These are phyloP conservation scores for Euwallacea fornicatus DNA, from an alignment of 1,140 invertebrate species.

Conservation along the genomic window DNA sequence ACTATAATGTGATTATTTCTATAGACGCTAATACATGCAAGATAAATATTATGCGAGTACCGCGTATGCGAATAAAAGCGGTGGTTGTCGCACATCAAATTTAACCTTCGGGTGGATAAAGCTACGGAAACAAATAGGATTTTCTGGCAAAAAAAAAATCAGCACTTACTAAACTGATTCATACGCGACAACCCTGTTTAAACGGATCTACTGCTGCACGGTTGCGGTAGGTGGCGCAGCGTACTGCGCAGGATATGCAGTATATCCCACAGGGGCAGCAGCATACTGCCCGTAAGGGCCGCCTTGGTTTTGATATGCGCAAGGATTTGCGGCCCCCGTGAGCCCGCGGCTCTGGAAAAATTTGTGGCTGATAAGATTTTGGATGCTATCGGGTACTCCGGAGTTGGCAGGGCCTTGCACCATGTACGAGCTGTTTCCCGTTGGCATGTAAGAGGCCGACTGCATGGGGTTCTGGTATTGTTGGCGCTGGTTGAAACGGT, in stretches of 20 bases:
- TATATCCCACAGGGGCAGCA: slow-evolving; percentile 44
- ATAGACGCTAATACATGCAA: slow-evolving; percentile 11
- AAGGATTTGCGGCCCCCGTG: slow-evolving; percentile 58
- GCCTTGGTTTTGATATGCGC: slow-evolving; percentile 61
- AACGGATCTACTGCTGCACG: slow-evolving; percentile 50
- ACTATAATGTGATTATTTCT: slow-evolving; percentile 20
- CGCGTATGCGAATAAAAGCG: not conserved
- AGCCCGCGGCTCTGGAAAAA: slow-evolving; percentile 64
- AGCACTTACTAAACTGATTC: not conserved
- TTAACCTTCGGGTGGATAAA: not conserved
- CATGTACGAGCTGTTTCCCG: slow-evolving; percentile 57
- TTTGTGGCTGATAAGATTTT: slow-evolving; percentile 63
- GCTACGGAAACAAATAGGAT: too few relatives aligned
- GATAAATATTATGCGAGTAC: not conserved
- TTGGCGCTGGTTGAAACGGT: slow-evolving; percentile 51
- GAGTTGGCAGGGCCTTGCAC: slow-evolving; percentile 54
- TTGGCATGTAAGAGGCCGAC: slow-evolving; percentile 55
- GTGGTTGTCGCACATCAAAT: not conserved
- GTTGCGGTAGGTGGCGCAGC: slow-evolving; percentile 53
- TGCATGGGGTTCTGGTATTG: slow-evolving; percentile 49
- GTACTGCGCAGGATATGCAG: slow-evolving; percentile 56
- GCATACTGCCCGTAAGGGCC: slow-evolving; percentile 55
- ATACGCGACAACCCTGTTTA: not conserved
- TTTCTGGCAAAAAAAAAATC: too few relatives aligned
- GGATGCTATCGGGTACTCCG: slow-evolving; percentile 57